phyloP scores from a whole-genome alignment of 1,140 invertebrate genomes.

The Glossosoma conforme region DNA sequence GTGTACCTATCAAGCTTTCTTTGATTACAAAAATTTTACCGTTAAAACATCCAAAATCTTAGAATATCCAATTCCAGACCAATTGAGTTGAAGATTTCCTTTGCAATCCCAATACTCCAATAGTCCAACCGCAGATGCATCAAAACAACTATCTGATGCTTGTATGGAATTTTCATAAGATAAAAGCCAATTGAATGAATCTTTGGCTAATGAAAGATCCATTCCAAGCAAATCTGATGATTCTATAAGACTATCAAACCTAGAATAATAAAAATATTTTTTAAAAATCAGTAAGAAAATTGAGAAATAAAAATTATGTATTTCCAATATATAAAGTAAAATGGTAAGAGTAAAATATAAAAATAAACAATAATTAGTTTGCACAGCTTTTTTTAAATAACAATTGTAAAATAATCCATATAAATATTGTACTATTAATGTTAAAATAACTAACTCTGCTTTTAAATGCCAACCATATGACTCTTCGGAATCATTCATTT shows the following conservation, averaged over 20 bases:
- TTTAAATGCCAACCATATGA: background rate
- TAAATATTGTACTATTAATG: no score
- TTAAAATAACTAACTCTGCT: constrained; percentile 3
- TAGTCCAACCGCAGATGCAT: constrained; percentile 53
- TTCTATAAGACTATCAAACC: no score
- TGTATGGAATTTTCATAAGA: constrained; percentile 54
- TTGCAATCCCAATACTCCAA: constrained; percentile 54
- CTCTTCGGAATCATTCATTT: constrained; percentile 2
- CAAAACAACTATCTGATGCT: constrained; percentile 54
- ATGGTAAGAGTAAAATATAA: no score
- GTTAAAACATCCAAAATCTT: constrained; percentile 55
- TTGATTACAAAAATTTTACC: constrained; percentile 36
- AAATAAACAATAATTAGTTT: no score
- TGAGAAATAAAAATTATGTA: no score
- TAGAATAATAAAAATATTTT: no score
- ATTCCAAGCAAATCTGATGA: no score
- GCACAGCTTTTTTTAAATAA: no score
- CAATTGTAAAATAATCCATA: no score
- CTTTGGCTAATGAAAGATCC: no score
- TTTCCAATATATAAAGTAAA: no score
- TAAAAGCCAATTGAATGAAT: constrained; percentile 53
- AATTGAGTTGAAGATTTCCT: constrained; percentile 55
- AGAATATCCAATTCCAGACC: constrained; percentile 56
- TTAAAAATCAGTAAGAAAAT: no score
- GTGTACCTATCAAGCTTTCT: background rate